Conservation (phyloP, 2,797 vertebrate genomes). For the Sebastes trivittatus region DNA sequence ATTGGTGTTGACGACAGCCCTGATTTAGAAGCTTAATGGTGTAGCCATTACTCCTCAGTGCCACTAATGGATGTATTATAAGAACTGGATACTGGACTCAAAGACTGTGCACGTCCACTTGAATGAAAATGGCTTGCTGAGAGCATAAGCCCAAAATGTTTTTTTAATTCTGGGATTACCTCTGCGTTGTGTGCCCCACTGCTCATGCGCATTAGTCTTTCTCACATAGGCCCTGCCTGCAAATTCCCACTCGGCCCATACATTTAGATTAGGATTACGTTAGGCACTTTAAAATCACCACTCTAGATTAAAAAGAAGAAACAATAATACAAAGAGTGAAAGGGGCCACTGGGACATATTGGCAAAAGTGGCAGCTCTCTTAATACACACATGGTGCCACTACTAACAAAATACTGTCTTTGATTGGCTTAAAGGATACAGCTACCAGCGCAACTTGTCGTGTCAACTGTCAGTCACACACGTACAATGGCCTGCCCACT, state of each 20-base stretch:
- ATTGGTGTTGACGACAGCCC: background rate
- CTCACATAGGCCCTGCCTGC: background rate
- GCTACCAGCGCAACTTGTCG: background rate
- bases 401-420: background rate
- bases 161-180: background rate
- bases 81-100: background rate
- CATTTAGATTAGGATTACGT: background rate
- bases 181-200: background rate
- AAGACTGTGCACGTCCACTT: background rate
- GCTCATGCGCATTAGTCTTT: background rate
- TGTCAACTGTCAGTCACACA: too few relatives aligned
- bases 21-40: too few relatives aligned
- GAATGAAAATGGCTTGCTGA: background rate
- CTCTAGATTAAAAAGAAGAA: background rate
- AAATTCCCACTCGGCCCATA: background rate
- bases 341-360: background rate
- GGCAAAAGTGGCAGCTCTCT: too few relatives aligned
- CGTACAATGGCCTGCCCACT: too few relatives aligned
- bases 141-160: background rate
- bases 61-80: background rate
- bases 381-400: too few relatives aligned
- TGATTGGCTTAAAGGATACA: background rate
- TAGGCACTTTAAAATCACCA: background rate
- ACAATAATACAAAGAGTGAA: background rate
- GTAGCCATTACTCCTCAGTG: background rate